These are phyloP conservation scores for Halocynthia aurantium DNA, from an alignment of 23 tunicate species.

Conservation along the genomic window DNA sequence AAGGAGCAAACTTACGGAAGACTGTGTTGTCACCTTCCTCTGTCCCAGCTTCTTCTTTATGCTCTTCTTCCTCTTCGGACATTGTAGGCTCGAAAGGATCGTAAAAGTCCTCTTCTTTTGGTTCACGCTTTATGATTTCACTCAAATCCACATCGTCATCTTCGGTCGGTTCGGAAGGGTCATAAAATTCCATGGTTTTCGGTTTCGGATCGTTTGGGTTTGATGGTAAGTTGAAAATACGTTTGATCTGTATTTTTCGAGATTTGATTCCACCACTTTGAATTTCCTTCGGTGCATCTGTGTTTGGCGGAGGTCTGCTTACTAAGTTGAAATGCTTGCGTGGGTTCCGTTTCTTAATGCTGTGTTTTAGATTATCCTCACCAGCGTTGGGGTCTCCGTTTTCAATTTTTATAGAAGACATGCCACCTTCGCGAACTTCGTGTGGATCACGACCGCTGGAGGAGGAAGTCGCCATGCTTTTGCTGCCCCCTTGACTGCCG, in stretches of 20 bases:
- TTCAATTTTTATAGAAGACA: not conserved
- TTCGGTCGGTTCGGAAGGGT: conserved; percentile 46
- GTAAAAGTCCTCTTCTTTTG: conserved; percentile 27
- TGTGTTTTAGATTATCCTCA: not conserved
- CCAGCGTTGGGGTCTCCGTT: not conserved
- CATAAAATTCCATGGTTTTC: conserved; percentile 19
- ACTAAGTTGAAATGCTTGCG: not conserved
- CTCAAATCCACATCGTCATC: conserved; percentile 12
- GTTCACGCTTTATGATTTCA: conserved; percentile 1
- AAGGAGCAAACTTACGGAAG: not conserved
- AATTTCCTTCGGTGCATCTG: not conserved
- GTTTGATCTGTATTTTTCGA: conserved; percentile 46
- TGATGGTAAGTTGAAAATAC: conserved; percentile 48
- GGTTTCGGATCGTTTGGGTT: not conserved
- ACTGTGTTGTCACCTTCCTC: too few species aligned
- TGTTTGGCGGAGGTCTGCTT: not conserved
- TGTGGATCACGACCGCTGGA: too few species aligned
- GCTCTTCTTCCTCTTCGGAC: conserved; percentile 69
- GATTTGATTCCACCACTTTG: not conserved
- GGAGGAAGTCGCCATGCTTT: too few species aligned
- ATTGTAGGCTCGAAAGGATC: conserved; percentile 87
- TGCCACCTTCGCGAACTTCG: too few species aligned
- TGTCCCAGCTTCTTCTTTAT: not conserved
- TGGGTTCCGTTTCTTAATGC: not conserved
- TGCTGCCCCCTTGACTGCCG: too few species aligned